A percentile compares a stretch with the other conserved stretches of the same genome.
Evolutionary conservation across 92 coral and sea anemone genomes (phyloP).

Genomic region (Palythoa grandis): DNA sequence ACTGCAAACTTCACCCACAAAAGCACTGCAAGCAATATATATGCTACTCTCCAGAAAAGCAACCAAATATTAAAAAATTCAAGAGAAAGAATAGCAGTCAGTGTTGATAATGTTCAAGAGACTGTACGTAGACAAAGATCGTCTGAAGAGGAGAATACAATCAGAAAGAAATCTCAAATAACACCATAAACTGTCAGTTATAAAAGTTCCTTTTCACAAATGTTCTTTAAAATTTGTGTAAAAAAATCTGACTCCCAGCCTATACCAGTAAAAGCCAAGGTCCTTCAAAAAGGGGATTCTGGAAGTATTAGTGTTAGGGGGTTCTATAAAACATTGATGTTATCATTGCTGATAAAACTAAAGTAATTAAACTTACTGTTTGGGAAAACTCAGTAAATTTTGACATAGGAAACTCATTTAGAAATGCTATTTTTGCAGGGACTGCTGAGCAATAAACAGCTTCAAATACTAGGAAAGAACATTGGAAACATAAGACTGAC

Average conservation of each 20-base stretch:
- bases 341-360: constrained; percentile 24
- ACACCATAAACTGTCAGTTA: constrained; percentile 29
- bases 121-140: constrained; percentile 36
- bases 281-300: constrained; percentile 29
- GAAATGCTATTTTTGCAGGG: too few species aligned
- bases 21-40: constrained; percentile 41
- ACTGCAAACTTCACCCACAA: constrained; percentile 42
- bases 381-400: constrained; percentile 36
- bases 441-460: constrained; percentile 1
- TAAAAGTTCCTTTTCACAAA: constrained; percentile 25
- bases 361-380: constrained; percentile 31
- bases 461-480: too few species aligned
- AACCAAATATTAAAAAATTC: constrained; percentile 22
- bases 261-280: constrained; percentile 13
- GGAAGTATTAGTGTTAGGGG: constrained; percentile 32
- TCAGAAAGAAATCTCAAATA: constrained; percentile 38
- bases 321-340: constrained; percentile 24
- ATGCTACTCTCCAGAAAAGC: constrained; percentile 42
- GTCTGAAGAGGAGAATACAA: constrained; percentile 42
- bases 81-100: constrained; percentile 42
- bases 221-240: constrained; percentile 13
- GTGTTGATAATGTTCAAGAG: constrained; percentile 32
- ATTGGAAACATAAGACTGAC: too few species aligned
- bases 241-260: constrained; percentile 44
- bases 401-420: constrained; percentile 15